Conservation (phyloP, 2,113 vertebrate genomes). For the Upupa epops region DNA sequence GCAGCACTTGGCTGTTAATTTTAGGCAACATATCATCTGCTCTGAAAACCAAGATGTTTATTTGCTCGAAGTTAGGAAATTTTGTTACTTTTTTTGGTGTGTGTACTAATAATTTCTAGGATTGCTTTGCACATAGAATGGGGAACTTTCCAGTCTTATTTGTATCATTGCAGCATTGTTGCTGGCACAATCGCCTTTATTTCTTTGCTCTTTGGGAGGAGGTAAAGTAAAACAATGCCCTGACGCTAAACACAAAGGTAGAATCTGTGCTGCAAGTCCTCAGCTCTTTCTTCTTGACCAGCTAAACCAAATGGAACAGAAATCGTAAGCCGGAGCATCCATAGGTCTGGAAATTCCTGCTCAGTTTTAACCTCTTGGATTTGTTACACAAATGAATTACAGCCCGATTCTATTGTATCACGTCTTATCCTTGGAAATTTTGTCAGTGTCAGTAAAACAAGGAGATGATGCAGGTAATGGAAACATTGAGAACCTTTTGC, state of each 20-base stretch:
- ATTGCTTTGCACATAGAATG: not conserved
- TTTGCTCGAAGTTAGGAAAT: not conserved
- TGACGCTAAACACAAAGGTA: not conserved
- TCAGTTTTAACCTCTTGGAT: not conserved
- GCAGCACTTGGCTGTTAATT: not conserved
- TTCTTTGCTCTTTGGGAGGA: not conserved
- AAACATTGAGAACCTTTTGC: not conserved
- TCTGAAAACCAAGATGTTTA: not conserved
- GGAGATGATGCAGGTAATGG: not conserved
- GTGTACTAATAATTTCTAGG: not conserved
- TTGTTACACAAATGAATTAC: not conserved
- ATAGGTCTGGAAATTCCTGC: not conserved
- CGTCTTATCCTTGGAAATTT: not conserved
- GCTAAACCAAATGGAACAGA: not conserved
- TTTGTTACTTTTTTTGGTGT: no score
- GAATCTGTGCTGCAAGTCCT: not conserved
- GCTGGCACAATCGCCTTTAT: not conserved
- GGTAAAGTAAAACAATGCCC: not conserved
- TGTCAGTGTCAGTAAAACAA: not conserved
- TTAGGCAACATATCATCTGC: not conserved
- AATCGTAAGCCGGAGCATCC: not conserved
- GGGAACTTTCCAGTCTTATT: not conserved
- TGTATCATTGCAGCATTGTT: not conserved
- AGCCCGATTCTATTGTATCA: not conserved
- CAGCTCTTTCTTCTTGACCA: not conserved